Evolutionary conservation across 1,140 invertebrate species (phyloP), one percentile per base, ranked within the genome.

Genomic region (Thaumetopoea pityocampa): DNA sequence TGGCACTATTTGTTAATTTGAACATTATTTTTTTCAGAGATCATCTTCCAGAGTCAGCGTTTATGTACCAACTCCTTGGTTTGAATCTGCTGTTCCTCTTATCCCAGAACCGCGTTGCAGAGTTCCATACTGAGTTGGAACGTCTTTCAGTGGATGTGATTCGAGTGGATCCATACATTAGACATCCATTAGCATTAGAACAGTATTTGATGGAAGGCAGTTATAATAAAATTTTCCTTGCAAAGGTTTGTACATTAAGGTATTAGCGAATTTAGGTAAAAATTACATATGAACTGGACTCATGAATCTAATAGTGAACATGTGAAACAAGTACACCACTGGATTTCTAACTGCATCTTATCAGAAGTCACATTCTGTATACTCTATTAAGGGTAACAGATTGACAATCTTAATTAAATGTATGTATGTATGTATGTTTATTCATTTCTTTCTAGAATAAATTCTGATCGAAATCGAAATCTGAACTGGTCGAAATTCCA

Each of bases 191-290:
- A 0, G 96, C 95, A 17, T 88, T 99, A 51, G 98, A 99, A 68
- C 98, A 99, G 70, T 99, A 97, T 85, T 88, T 99, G 23, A 99
- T 99, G 97, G 98, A 99, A 85, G 98, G 98, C 15, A 97, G 95
- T 43, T 99, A 99, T 69, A 99, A 99, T 77, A 99, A 99, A 86
- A 88, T 89, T 24, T 89, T 89, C 55, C 80, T 88, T 41, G 88
- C 88, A 12, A 88, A 89, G 71, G 87, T 88, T 34, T 18, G 18
- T 37, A 19, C 1, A 26, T 3, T 4, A 6, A 4, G 5, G 8
- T 7, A 3, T 20, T 10, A n/a, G 7, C 16, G 0, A 6, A 12
- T 17, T 15, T 8, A 15, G n/a, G 6, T 29, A 2, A 8, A 15
- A n/a, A n/a, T n/a, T n/a, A n/a, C n/a, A n/a, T n/a, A n/a, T n/a